Conservation (phyloP, 2,888 invertebrate genomes). For the Dicyrtomina minuta region DNA sequence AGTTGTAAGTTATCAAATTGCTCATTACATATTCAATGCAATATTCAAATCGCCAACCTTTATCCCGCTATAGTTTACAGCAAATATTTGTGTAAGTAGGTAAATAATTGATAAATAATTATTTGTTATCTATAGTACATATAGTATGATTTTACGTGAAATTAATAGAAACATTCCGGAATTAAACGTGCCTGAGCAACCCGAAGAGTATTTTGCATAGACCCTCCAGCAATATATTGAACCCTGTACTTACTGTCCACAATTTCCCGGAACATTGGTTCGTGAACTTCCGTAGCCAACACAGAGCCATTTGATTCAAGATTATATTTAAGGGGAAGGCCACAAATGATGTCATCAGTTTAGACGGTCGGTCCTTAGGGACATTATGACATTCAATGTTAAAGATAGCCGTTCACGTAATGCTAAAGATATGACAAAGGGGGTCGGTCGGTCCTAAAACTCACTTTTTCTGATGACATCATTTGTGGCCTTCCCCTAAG, state of each 20-base stretch:
- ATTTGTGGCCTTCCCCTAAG: too few species aligned
- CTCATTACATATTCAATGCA: too few species aligned
- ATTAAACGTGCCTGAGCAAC: slow-evolving; percentile 67
- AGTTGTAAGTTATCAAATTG: not conserved
- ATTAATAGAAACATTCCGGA: not conserved
- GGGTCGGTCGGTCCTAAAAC: too few species aligned
- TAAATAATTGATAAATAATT: too few species aligned
- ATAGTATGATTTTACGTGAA: not conserved
- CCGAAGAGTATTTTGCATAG: slow-evolving; percentile 88
- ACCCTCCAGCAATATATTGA: slow-evolving; percentile 92
- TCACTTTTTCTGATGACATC: too few species aligned
- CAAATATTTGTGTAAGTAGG: too few species aligned
- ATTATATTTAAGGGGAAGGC: slow-evolving; percentile 83
- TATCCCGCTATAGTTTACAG: not conserved
- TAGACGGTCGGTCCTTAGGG: too few species aligned
- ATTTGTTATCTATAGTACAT: not conserved
- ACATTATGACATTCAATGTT: too few species aligned
- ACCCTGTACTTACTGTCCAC: slow-evolving; percentile 72
- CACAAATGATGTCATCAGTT: too few species aligned
- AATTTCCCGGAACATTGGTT: slow-evolving; percentile 80
- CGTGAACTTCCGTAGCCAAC: slow-evolving; percentile 85
- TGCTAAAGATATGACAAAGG: too few species aligned
- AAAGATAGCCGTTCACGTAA: too few species aligned
- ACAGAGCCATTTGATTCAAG: slow-evolving; percentile 90
- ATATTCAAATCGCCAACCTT: too few species aligned